Base-by-base conservation (phyloP, 1,140 invertebrate species). In the Drosophila littoralis region DNA sequence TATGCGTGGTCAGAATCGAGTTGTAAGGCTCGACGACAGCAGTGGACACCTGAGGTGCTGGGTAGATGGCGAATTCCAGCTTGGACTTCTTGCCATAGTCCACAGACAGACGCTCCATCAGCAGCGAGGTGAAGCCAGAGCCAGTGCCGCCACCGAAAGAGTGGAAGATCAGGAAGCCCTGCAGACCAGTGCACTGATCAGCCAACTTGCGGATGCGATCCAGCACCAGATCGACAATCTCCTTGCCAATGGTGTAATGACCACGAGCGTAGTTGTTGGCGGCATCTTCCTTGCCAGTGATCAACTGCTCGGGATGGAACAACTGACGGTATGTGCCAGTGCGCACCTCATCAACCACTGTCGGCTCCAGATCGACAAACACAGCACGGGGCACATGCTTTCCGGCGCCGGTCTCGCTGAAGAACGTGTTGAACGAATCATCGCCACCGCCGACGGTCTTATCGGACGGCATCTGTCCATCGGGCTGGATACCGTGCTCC, bases 21-120 rank as follows among this genome's bases (percentile, higher is more conserved):
- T 97, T 98, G 93, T 98, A 98, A 1, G 97, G 97, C 92, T 98
- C 97, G 1, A 98, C 97, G 4, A 98, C 97, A 36, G 97, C 97
- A 1, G 96, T 97, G n/a, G 96, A 96, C 38, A 97, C 96, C 92
- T 97, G 97, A 15, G 97, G 97, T 9, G 97, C 97, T 28, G 97
- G 97, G 92, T 98, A 98, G 80, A 98, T 96, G 75, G 96, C 95
- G 92, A 98, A 98, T 93, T 98, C 96, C 40, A 98, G 93, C 92
- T 97, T 98, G 33, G 96, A 96, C 90, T 97, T 98, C 93, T 98
- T 98, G 43, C 97, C 97, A 92, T 97, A 98, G 79, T 98, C 97
- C 1, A 97, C 96, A 22, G 96, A 96, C n/a, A 98, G 94, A 64
- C 96, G 93, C 93, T 98, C 97, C 97, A 98, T 98, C 40, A 98